phyloP scores from a whole-genome alignment of 2,888 invertebrate species.

The Campaea margaritaria region DNA sequence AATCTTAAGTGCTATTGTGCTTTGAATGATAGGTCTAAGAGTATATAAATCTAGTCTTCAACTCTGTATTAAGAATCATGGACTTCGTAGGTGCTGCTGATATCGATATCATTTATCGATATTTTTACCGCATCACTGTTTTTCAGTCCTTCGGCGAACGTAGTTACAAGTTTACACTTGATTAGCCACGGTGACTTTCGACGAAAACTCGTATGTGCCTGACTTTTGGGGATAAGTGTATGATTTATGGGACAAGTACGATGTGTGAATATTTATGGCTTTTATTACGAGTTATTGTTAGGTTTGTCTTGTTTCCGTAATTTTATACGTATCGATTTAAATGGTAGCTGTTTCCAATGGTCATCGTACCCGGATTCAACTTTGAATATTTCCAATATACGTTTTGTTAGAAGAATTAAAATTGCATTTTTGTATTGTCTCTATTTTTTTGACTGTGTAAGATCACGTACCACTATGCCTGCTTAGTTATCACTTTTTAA shows the following conservation, averaged over 20 bases:
- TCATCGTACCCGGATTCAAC: neutral
- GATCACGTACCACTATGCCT: too few relatives aligned
- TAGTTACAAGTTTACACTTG: constrained; percentile 74
- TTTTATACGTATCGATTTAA: constrained; percentile 4
- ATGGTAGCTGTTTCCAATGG: neutral
- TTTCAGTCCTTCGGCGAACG: constrained; percentile 48
- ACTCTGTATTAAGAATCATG: neutral
- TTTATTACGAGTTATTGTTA: constrained; percentile 35
- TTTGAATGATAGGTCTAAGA: too few relatives aligned
- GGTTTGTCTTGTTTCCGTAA: constrained; percentile 23
- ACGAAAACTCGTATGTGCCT: constrained; percentile 50
- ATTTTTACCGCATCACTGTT: constrained; percentile 22
- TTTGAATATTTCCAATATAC: too few relatives aligned
- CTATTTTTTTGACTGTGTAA: neutral
- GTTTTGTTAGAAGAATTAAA: too few relatives aligned
- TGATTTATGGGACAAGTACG: constrained; percentile 47
- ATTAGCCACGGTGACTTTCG: constrained; percentile 69
- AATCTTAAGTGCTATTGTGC: too few relatives aligned
- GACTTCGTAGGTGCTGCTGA: neutral
- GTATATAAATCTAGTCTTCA: too few relatives aligned
- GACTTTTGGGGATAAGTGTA: constrained; percentile 49
- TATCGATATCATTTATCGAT: neutral
- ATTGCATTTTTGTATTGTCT: neutral
- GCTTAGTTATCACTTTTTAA: neutral
- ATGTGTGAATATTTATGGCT: constrained; percentile 53